Base-by-base conservation (phyloP, 2,888 invertebrate species). In the Caenorhabditis afra region DNA sequence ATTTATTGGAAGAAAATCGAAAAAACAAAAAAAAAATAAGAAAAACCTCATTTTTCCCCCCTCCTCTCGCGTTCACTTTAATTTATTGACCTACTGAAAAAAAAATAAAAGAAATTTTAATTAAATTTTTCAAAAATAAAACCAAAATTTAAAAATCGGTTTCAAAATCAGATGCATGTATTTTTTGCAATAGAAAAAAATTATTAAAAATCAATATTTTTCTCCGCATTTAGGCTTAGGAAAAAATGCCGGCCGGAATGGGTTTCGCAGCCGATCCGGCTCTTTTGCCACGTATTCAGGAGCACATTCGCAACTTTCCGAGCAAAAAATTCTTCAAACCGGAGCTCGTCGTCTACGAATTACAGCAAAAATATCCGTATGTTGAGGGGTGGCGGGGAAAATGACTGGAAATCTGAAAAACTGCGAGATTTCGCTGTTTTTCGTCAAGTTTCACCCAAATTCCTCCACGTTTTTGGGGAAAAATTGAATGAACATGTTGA, bases 321-420 rank as follows among this genome's bases (percentile, higher is more conserved):
- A 70, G 80, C 20, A 59, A 57, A 37, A 83, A 79, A 50, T 58
- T 55, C n/a, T 76, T 80, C 52, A 70, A 64, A 29, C 70, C 80
- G 10, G 85, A 84, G 16, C 71, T 73, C 44, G 83, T 86, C 22
- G 84, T 81, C 0, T 83, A 70, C 57, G 83, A 83, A 71, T 76
- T 86, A 37, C 82, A 82, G 66, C 79, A 85, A 53, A 82, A 84
- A 53, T 81, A 67, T 67, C 82, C 84, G 85, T 86, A 64, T 22
- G 82, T 71, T 4, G 14, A 14, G 50, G n/a, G n/a, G n/a, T n/a
- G n/a, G n/a, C n/a, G n/a, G n/a, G n/a, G n/a, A n/a, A n/a, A 16
- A 22, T 37, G 37, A 11, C 37, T 37, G 11, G 14, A 50, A 16
- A 50, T 1, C 12, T 2, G 14, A 50, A 50, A 22, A 50, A 2